Evolutionary conservation across 30 jellyfish, hydroid and myxozoan genomes (phyloP), one percentile per base, ranked within the genome.

Genomic region (Pseudorhiza aurosa): DNA sequence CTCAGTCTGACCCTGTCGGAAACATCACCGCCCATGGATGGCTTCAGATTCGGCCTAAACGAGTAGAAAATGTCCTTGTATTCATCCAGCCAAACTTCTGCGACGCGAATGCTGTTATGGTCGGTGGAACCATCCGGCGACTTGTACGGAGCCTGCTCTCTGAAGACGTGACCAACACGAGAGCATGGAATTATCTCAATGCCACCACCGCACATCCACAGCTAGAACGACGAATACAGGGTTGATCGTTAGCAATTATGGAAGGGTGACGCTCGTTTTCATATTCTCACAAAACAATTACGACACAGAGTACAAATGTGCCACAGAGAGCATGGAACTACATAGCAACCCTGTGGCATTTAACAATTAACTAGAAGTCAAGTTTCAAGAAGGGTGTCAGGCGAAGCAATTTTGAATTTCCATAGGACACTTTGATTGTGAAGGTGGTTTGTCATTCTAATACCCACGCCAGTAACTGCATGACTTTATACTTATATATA

Each of bases 131-230:
- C 97, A 28, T 88, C 97, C 11, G 99, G 97, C 1, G 93, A 75
- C 65, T 83, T 81, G 84, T 94, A 88, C 14, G 99, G 99, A 22
- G 99, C 97, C 42, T 88, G 96, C 60, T 94, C 97, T 24, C 99
- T 83, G 64, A 94, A 94, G 28, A 94, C 99, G 85, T 94, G 99
- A 47, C 99, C 99, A 32, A 94, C 97, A 55, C 97, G 95, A 30
- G 99, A 94, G 81, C 99, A 94, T 9, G 97, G 99, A 15, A 87
- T 45, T 45, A 94, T 94, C 81, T 94, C 97, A 35, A 94, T 94
- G 30, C 99, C 99, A 11, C 94, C 99, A 1, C 97, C 99, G 44
- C 99, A 94, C 97, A 87, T 94, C 99, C 99, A 94, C 9, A 94
- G 91, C 99, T 94, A 39, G 50, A 85, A 68, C 14, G 43, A 27